Evolutionary conservation across 35 echinoderm and acorn worm species (phyloP).

Genomic region (Apostichopus californicus): DNA sequence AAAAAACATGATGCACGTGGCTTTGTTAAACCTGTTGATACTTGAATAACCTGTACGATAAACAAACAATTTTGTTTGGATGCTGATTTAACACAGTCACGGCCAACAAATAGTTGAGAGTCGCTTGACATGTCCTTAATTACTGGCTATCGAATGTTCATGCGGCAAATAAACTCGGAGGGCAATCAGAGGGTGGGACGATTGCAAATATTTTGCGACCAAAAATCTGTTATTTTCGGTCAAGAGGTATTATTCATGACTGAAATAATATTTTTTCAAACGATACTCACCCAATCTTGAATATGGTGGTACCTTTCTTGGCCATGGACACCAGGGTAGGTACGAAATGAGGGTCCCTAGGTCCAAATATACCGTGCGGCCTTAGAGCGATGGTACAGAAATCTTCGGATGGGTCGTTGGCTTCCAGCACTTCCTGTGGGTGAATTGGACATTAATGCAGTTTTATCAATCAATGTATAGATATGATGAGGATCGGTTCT

Average conservation of each 20-base stretch:
- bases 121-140: no score
- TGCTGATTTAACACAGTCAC: neutral
- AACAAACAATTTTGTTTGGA: no score
- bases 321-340: conserved; percentile 84
- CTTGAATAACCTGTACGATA: no score
- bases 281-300: conserved; percentile 88
- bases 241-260: neutral
- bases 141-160: no score
- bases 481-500: no score
- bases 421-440: conserved; percentile 82
- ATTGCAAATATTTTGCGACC: no score
- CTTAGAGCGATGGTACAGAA: conserved; percentile 88
- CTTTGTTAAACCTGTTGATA: no score
- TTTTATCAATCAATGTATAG: no score
- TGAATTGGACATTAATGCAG: neutral
- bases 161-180: no score
- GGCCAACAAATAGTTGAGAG: neutral
- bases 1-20: no score
- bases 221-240: no score
- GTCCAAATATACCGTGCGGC: conserved; percentile 96
- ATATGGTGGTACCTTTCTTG: conserved; percentile 74
- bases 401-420: conserved; percentile 73
- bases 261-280: neutral
- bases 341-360: conserved; percentile 80
- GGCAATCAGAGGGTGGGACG: no score